A percentile compares a stretch with the other conserved stretches of the same genome.
Conservation (phyloP, 2,888 invertebrate genomes). For the Spodoptera littoralis region DNA sequence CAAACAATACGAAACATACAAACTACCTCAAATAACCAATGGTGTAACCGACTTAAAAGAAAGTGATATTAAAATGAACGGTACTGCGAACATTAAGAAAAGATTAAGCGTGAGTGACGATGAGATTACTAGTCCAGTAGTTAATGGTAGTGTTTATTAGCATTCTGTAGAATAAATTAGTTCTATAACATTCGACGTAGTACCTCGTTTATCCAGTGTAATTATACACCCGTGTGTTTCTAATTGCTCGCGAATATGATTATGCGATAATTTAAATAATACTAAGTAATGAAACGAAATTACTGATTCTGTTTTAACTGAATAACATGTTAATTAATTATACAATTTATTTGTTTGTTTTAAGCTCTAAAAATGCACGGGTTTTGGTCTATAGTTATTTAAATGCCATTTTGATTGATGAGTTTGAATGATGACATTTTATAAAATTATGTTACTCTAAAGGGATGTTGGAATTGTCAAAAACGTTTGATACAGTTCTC, state of each 20-base stretch:
- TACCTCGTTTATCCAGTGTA: slow-evolving; percentile 5
- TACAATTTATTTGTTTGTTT: background rate
- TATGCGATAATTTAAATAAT: too few species aligned
- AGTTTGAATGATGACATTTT: background rate
- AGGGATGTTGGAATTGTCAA: too few species aligned
- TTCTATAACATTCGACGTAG: slow-evolving; percentile 14
- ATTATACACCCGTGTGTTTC: slow-evolving; percentile 10
- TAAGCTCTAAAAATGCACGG: slow-evolving; percentile 5
- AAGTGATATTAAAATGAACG: slow-evolving; percentile 32
- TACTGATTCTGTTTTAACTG: too few species aligned
- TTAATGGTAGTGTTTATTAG: slow-evolving; percentile 54
- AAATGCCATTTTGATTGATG: background rate
- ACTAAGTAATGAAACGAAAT: too few species aligned
- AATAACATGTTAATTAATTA: slow-evolving; percentile 3
- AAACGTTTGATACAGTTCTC: too few species aligned
- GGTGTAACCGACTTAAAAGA: slow-evolving; percentile 30
- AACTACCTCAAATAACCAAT: slow-evolving; percentile 58
- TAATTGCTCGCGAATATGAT: background rate
- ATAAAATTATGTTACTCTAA: too few species aligned
- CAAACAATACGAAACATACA: slow-evolving; percentile 79
- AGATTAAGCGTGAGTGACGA: slow-evolving; percentile 69
- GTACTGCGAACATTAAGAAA: slow-evolving; percentile 59
- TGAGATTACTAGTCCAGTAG: slow-evolving; percentile 52
- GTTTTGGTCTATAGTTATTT: too few species aligned
- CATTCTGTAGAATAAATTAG: slow-evolving; percentile 27